phyloP scores from a whole-genome alignment of 1,140 invertebrate species.

The Tetranychus cinnabarinus region DNA sequence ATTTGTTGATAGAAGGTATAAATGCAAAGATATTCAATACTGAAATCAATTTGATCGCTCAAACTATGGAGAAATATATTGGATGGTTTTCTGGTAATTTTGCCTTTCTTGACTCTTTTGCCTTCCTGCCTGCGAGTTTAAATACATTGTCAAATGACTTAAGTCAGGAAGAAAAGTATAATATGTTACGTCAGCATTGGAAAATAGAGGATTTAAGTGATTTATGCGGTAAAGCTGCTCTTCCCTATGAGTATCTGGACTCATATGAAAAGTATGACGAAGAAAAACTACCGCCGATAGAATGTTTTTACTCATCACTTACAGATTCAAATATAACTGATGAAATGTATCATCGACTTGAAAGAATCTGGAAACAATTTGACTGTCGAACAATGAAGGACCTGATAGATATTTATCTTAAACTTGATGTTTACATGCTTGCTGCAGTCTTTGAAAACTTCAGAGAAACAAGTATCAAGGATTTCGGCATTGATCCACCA shows the following conservation, averaged over 20 bases:
- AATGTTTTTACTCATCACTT: not conserved
- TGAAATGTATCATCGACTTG: not conserved
- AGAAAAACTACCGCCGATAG: conserved; percentile 8
- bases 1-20: not conserved
- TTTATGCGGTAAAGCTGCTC: conserved; percentile 9
- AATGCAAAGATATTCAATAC: not conserved
- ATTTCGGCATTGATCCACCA: conserved; percentile 15
- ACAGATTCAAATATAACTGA: not conserved
- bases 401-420: conserved; percentile 23
- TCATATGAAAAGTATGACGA: conserved; percentile 8
- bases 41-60: not conserved
- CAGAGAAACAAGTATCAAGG: not conserved
- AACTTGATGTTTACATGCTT: conserved; percentile 20
- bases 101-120: not conserved
- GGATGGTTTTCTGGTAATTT: not conserved
- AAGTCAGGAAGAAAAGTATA: not conserved
- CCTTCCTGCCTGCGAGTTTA: not conserved
- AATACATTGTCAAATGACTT: not conserved
- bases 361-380: conserved; percentile 14
- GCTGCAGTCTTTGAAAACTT: conserved; percentile 25
- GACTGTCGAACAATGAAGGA: conserved; percentile 19
- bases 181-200: not conserved
- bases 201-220: not conserved
- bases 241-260: conserved; percentile 13
- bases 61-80: not conserved